Evolutionary conservation across 2,888 invertebrate genomes (phyloP).

Genomic region (Nyleta sp.): DNA sequence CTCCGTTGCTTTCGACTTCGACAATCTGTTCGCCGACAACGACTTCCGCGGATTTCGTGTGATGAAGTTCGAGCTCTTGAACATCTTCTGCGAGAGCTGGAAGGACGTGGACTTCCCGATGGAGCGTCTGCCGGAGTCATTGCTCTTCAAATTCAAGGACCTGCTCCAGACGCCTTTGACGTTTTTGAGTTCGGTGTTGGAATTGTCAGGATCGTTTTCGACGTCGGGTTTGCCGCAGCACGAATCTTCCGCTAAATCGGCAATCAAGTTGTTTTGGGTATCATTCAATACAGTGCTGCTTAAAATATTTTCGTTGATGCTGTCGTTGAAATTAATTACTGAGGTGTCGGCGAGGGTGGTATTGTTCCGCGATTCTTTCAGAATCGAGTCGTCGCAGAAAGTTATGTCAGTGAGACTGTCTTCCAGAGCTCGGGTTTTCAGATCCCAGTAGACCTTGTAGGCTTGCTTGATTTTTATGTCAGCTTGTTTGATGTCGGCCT

Average conservation of each 20-base stretch:
- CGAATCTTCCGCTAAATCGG: slow-evolving; percentile 28
- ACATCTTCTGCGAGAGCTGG: slow-evolving; percentile 87
- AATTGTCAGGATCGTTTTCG: slow-evolving; percentile 66
- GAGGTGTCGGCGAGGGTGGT: slow-evolving; percentile 7
- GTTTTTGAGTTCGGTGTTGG: slow-evolving; percentile 74
- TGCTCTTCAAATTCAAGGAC: slow-evolving; percentile 79
- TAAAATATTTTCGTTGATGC: slow-evolving; percentile 2
- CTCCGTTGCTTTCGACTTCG: slow-evolving; percentile 73
- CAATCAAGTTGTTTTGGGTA: neutral
- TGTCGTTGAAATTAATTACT: neutral
- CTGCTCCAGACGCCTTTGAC: slow-evolving; percentile 83
- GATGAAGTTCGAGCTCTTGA: slow-evolving; percentile 87
- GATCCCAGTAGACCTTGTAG: slow-evolving; percentile 91
- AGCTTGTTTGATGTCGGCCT: slow-evolving; percentile 92
- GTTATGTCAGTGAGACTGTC: slow-evolving; percentile 86
- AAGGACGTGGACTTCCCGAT: slow-evolving; percentile 80
- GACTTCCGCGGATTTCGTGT: slow-evolving; percentile 91
- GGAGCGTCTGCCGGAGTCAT: slow-evolving; percentile 45
- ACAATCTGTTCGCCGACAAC: slow-evolving; percentile 78
- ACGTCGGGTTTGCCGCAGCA: slow-evolving; percentile 50
- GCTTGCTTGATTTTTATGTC: slow-evolving; percentile 88
- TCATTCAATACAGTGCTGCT: neutral
- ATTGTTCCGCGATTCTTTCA: slow-evolving; percentile 11
- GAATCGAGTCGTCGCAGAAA: slow-evolving; percentile 71
- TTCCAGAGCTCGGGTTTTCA: slow-evolving; percentile 90